phyloP scores from a whole-genome alignment of 2,797 vertebrate genomes.

The Chelidonichthys spinosus region DNA sequence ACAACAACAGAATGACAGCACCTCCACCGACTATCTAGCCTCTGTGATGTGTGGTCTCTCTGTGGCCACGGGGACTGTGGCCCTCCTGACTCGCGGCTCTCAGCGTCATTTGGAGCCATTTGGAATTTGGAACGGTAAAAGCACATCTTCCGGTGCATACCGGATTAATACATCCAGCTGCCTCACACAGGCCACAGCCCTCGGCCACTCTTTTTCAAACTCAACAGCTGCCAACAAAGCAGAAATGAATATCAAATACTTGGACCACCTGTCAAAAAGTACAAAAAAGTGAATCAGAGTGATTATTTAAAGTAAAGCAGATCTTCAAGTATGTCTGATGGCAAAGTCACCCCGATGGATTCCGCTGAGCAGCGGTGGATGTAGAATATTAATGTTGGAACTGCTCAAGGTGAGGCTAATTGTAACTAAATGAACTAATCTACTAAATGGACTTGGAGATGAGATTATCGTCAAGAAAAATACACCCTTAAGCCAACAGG shows the following conservation, averaged over 20 bases:
- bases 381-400: neutral
- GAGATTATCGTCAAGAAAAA: neutral
- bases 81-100: slow-evolving; percentile 29
- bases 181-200: slow-evolving; percentile 27
- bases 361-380: neutral
- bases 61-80: slow-evolving; percentile 22
- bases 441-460: neutral
- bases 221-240: slow-evolving; percentile 12
- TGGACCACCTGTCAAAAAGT: neutral
- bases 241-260: slow-evolving; percentile 18
- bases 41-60: slow-evolving; percentile 37
- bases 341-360: neutral
- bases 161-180: slow-evolving; percentile 50
- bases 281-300: neutral
- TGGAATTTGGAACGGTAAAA: slow-evolving; percentile 34
- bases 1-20: slow-evolving; percentile 44
- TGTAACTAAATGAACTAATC: neutral
- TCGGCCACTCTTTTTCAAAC: slow-evolving; percentile 32
- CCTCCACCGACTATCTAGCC: slow-evolving; percentile 21
- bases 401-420: neutral
- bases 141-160: slow-evolving; percentile 28
- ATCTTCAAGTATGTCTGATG: neutral
- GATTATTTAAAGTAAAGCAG: neutral
- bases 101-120: slow-evolving; percentile 43
- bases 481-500: neutral